Conservation (phyloP, 2,113 vertebrate species). For the Geococcyx californianus region DNA sequence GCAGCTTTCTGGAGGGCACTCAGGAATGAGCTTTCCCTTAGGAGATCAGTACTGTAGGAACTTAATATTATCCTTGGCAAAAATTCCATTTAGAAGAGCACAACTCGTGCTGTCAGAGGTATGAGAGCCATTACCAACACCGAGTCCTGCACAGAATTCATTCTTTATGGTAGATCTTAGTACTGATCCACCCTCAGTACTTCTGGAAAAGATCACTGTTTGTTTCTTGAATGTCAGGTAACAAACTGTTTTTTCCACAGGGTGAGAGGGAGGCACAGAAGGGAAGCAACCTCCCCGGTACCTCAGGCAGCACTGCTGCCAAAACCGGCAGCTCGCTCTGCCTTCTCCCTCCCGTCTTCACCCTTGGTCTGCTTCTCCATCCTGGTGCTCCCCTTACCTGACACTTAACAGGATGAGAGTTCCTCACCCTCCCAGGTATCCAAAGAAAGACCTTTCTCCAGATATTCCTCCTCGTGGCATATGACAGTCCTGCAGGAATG, state of each 20-base stretch:
- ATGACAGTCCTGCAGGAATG: not conserved
- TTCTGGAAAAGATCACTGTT: not conserved
- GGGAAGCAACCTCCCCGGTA: not conserved
- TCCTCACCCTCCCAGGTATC: not conserved
- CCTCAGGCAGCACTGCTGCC: not conserved
- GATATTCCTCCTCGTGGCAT: not conserved
- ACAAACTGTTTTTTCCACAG: not conserved
- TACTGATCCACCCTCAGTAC: not conserved
- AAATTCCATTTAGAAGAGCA: not conserved
- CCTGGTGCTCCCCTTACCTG: not conserved
- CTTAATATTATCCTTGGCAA: not conserved
- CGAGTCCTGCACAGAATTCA: not conserved
- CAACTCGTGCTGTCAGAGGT: not conserved
- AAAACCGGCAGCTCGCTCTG: not conserved
- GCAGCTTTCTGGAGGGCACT: not conserved
- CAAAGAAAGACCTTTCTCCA: not conserved
- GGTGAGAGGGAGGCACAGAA: fast-evolving
- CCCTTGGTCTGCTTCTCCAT: not conserved
- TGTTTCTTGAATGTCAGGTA: not conserved
- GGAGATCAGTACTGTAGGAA: not conserved
- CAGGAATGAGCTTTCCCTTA: not conserved
- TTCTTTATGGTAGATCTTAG: not conserved
- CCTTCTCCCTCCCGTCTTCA: not conserved
- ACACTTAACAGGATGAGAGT: not conserved
- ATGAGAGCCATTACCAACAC: not conserved